Evolutionary conservation across 2,888 invertebrate genomes (phyloP), one percentile per base, ranked within the genome.

Genomic region (Thereva nobilitata): DNA sequence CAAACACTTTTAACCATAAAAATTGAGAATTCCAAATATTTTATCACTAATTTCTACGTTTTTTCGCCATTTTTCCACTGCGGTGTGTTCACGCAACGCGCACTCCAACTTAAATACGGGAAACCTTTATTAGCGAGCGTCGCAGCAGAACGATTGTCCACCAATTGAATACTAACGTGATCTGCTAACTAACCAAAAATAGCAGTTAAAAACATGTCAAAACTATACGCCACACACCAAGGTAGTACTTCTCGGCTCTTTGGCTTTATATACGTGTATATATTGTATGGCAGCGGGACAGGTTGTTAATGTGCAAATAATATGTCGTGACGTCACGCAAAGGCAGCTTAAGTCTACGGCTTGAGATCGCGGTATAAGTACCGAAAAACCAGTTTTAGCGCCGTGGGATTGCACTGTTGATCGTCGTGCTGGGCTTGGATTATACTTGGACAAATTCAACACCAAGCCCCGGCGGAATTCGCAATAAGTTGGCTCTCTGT

Each of bases 161-260:
- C 50, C 49, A 41, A 50, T 50, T 59, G 10, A 59, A 40, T n/a
- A 49, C 61, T 37, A 61, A 50, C 23, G 40, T 35, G 37, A 57
- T 49, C 50, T 47, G 47, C 38, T 59, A 61, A 37, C 47, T 59
- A 8, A 23, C 37, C 38, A 44, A 53, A 64, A n/a, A 53, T 37
- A 53, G 44, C 40, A n/a, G 50, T 52, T n/a, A 64, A 52, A 53
- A 53, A 35, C 52, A 53, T 64, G 64, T 44, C 53, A 53, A 44
- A 44, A 41, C 49, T 61, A 45, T 38, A 49, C 49, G 47, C 8
- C 45, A 37, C 57, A 59, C 47, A 59, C 47, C 42, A n/a, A 59
- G 44, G 57, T 45, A 47, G 10, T 37, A n/a, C 12, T 34, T 3
- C 47, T 47, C 12, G n/a, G n/a, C n/a, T n/a, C n/a, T n/a, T 59